phyloP scores from a whole-genome alignment of 2,113 vertebrate species.

The Tenrec ecaudatus region DNA sequence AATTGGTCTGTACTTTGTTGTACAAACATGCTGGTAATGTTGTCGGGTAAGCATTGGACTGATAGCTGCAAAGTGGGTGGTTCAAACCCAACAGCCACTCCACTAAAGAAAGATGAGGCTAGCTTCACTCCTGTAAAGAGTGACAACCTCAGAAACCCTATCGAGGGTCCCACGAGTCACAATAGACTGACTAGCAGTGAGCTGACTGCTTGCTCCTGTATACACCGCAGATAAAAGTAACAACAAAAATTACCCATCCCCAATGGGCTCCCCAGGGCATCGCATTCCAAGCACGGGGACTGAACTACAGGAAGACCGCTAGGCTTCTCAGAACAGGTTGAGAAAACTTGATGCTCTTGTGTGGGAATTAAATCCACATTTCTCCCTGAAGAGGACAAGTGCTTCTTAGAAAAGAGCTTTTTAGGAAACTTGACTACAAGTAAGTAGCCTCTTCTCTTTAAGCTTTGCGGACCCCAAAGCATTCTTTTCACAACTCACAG shows the following conservation, averaged over 20 bases:
- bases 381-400: constrained; percentile 64
- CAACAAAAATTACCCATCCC: neutral
- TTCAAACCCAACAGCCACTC: no score
- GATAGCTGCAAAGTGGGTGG: no score
- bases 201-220: no score
- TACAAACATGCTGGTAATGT: neutral
- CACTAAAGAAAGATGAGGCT: no score
- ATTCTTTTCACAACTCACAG: neutral
- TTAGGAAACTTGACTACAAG: constrained; percentile 12
- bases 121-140: no score
- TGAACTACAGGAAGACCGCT: neutral
- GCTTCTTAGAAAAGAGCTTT: constrained; percentile 24
- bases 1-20: neutral
- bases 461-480: constrained; percentile 69
- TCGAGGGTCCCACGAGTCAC: no score
- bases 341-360: constrained; percentile 39
- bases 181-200: no score
- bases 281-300: neutral
- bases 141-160: no score
- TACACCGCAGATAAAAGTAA: no score
- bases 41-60: no score
- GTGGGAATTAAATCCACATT: constrained; percentile 74
- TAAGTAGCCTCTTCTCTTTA: constrained; percentile 43
- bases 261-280: neutral
- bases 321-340: neutral